These are phyloP conservation scores for Coecobrya sp. DNA, from an alignment of 2,888 invertebrate species.

Conservation along the genomic window DNA sequence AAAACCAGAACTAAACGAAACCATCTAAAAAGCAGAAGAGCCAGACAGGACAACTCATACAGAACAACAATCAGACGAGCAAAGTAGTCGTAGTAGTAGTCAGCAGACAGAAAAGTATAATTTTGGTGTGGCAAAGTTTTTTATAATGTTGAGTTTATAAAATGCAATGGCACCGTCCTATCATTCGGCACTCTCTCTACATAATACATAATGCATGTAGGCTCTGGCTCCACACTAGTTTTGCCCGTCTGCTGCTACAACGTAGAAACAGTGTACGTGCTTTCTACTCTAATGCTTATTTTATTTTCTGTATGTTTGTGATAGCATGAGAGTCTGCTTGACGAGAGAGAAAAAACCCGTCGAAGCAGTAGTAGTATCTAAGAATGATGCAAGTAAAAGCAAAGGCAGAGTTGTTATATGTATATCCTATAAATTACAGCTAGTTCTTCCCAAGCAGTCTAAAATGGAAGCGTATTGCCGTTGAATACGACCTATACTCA, in stretches of 20 bases:
- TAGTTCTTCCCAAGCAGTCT: no score
- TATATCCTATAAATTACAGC: neutral
- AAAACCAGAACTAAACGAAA: neutral
- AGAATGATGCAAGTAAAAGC: neutral
- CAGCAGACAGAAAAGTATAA: neutral
- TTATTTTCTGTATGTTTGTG: neutral
- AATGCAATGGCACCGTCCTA: neutral
- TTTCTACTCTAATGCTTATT: neutral
- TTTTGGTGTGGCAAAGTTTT: neutral
- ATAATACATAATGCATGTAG: neutral
- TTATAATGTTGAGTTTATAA: neutral
- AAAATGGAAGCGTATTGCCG: neutral
- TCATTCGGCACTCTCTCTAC: neutral
- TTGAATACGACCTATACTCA: neutral
- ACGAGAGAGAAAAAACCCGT: neutral
- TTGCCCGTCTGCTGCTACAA: neutral
- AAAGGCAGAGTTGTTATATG: neutral
- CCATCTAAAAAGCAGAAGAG: neutral
- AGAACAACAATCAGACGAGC: constrained; percentile 1
- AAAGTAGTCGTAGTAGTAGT: neutral
- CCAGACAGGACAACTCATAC: constrained; percentile 24
- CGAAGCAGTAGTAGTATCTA: neutral
- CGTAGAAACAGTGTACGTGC: neutral
- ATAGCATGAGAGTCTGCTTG: neutral
- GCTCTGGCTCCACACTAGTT: constrained; percentile 5